Conservation (phyloP, 2,797 vertebrate genomes). For the Telmatherina bonti region DNA sequence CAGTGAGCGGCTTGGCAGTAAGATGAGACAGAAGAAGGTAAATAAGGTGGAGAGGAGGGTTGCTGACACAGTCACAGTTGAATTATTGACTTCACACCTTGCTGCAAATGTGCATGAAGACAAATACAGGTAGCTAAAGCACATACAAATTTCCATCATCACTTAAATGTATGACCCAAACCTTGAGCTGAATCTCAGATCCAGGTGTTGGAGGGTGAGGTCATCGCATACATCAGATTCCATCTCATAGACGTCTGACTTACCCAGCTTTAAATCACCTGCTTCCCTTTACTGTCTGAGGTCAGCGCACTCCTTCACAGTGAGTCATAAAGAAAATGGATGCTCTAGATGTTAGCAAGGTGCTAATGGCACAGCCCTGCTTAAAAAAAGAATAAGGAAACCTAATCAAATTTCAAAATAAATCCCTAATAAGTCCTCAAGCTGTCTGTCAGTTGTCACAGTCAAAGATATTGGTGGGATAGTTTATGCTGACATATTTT, state of each 20-base stretch:
- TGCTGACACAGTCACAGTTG: slow-evolving; percentile 27
- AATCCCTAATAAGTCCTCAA: too few relatives aligned
- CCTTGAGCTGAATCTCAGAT: slow-evolving; percentile 2
- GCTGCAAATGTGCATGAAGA: slow-evolving; percentile 17
- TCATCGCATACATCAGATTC: slow-evolving; percentile 37
- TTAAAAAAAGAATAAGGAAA: too few relatives aligned
- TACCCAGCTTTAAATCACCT: slow-evolving; percentile 23
- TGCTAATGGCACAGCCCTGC: too few relatives aligned
- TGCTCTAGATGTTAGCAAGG: too few relatives aligned
- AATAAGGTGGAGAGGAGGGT: slow-evolving; percentile 8
- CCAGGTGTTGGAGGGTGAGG: slow-evolving; percentile 45
- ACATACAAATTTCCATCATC: slow-evolving; percentile 16
- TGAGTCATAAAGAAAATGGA: background rate
- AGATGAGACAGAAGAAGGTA: slow-evolving; percentile 1
- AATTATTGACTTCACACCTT: slow-evolving; percentile 38
- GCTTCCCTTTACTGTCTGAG: slow-evolving; percentile 8
- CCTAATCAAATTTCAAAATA: too few relatives aligned
- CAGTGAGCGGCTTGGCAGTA: background rate
- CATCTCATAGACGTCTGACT: slow-evolving; percentile 1
- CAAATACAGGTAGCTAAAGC: background rate
- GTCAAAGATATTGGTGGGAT: too few relatives aligned
- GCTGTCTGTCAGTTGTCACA: too few relatives aligned
- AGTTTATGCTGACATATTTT: too few relatives aligned
- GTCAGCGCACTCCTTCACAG: slow-evolving; percentile 6
- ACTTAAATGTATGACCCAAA: slow-evolving; percentile 19